A percentile compares a stretch with the other conserved stretches of the same genome.
These are phyloP conservation scores for Forbesichthys agassizii DNA, from an alignment of 2,113 vertebrate genomes.

Conservation along the genomic window DNA sequence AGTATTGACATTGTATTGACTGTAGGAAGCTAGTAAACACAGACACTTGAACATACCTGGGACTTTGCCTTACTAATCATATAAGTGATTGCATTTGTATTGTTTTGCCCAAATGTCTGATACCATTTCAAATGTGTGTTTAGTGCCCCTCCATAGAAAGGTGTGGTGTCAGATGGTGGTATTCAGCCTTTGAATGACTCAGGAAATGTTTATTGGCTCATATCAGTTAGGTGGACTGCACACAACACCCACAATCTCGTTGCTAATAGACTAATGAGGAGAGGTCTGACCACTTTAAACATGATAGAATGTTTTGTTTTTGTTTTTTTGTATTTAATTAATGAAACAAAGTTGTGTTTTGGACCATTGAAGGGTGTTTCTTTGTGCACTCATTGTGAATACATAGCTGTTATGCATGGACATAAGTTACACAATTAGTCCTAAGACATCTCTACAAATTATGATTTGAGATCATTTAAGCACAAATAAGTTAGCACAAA, in stretches of 20 bases:
- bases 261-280: not conserved
- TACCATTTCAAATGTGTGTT: not conserved
- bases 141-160: not conserved
- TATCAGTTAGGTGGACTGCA: slow-evolving; percentile 10
- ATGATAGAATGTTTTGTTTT: slow-evolving; percentile 3
- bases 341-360: slow-evolving; percentile 7
- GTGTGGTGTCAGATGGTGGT: slow-evolving; percentile 8
- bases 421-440: not conserved
- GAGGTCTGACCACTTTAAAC: not conserved
- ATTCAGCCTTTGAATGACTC: slow-evolving; percentile 33
- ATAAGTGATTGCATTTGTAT: slow-evolving; percentile 15
- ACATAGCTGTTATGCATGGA: slow-evolving; percentile 18
- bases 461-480: not conserved
- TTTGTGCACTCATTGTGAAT: slow-evolving; percentile 24
- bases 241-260: slow-evolving; percentile 16
- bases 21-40: not conserved
- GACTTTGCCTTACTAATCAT: slow-evolving; percentile 47
- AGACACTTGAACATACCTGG: not conserved
- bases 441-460: not conserved
- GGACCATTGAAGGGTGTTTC: slow-evolving; percentile 17
- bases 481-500: not conserved
- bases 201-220: slow-evolving; percentile 39
- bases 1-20: not conserved
- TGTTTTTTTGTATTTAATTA: not conserved
- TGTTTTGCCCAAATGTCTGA: slow-evolving; percentile 33